Evolutionary conservation across 2,797 vertebrate genomes (phyloP).

Genomic region (Coilia nasus): DNA sequence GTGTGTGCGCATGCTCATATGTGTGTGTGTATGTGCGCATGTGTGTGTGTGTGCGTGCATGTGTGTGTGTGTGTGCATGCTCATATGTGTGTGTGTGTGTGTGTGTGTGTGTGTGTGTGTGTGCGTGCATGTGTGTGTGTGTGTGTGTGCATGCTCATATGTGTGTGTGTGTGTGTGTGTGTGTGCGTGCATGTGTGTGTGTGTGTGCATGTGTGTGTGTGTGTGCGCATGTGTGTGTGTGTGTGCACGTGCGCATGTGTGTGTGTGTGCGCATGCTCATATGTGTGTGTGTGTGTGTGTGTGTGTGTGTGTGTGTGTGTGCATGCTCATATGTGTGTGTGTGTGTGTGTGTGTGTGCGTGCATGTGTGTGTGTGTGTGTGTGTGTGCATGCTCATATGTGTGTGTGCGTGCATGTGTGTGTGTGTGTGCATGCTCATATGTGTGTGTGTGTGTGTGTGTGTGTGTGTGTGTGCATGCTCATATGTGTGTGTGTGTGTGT

Average conservation of each 20-base stretch:
- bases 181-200: background rate
- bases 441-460: constrained; percentile 10
- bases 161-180: constrained; percentile 28
- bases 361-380: constrained; percentile 31
- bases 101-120: constrained; percentile 4
- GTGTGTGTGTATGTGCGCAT: background rate
- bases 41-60: background rate
- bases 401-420: background rate
- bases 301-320: constrained; percentile 28
- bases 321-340: background rate
- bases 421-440: background rate
- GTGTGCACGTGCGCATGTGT: constrained; percentile 23
- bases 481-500: background rate
- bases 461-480: constrained; percentile 25
- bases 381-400: too few relatives aligned
- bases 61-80: constrained; percentile 3
- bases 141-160: background rate
- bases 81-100: constrained; percentile 32
- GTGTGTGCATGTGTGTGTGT: background rate
- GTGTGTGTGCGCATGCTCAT: background rate
- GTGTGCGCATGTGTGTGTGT: constrained; percentile 1
- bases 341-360: background rate
- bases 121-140: background rate
- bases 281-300: constrained; percentile 10
- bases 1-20: too few relatives aligned